Conservation (phyloP, 2,797 vertebrate species). For the Benthosema pterotum region DNA sequence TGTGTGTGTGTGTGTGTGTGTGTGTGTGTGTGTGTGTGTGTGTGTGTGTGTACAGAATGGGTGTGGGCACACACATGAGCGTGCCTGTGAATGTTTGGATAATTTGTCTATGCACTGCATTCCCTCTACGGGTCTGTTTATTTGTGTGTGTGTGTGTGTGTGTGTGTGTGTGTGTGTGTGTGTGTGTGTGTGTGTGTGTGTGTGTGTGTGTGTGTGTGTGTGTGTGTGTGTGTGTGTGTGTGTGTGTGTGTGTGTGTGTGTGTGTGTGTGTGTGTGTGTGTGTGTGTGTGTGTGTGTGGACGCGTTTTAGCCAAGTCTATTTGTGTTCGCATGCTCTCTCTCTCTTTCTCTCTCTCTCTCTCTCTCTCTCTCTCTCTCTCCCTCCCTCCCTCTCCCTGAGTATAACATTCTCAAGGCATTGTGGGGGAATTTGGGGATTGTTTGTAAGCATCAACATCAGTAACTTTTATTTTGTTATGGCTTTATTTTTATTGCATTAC, state of each 20-base stretch:
- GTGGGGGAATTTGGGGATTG: slow-evolving; percentile 58
- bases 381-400: slow-evolving; percentile 18
- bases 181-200: slow-evolving; percentile 12
- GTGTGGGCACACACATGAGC: slow-evolving; percentile 51
- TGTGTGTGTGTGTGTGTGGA: no score
- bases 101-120: slow-evolving; percentile 48
- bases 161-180: slow-evolving; percentile 14
- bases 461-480: slow-evolving; percentile 70
- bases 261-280: no score
- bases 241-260: not conserved
- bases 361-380: not conserved
- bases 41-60: slow-evolving; percentile 46
- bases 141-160: slow-evolving; percentile 44
- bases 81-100: slow-evolving; percentile 69
- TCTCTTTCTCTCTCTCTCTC: no score
- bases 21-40: slow-evolving; percentile 3
- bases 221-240: slow-evolving; percentile 5
- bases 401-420: slow-evolving; percentile 56
- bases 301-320: no score
- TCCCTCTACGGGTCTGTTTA: slow-evolving; percentile 59
- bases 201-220: slow-evolving; percentile 13
- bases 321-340: no score
- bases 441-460: slow-evolving; percentile 78
- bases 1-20: no score
- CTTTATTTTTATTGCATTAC: slow-evolving; percentile 74